Base-by-base conservation (phyloP, 2,888 invertebrate species). In the Marasmarcha lunaedactyla region DNA sequence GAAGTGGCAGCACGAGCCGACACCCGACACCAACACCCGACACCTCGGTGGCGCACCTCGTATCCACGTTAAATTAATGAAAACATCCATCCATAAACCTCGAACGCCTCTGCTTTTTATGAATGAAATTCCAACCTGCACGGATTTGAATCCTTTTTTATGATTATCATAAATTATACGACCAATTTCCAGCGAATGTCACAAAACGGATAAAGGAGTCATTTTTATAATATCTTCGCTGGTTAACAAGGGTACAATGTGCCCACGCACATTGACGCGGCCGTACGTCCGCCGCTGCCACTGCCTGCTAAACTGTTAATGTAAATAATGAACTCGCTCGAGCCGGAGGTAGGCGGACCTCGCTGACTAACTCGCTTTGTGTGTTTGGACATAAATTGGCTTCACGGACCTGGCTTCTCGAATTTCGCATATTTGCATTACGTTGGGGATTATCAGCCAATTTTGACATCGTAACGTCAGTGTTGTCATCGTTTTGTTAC, bases 281-380 rank as follows among this genome's bases (percentile, higher is more conserved):
- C 71, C 56, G 78, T 79, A 81, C 77, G 71, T 77, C 70, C 63
- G 71, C 70, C 68, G 71, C 68, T 69, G 60, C 68, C 76, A 73
- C 69, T 71, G 76, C 68, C 79, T 79, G 83, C 83, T 81, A 78
- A 81, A 78, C 81, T 81, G 83, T 83, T 83, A 81, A 78, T 77
- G 76, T 81, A 79, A 81, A 81, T 83, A 81, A 83, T 83, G 83
- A 79, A 79, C 81, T 83, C 79, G 61, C 71, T 78, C 77, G 79
- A 73, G 71, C 64, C 57, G 67, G 63, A 66, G 69, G 74, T 72
- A 71, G 74, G 74, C 70, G 71, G 76, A 63, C 59, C 52, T 58
- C 63, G 77, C 71, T 78, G 76, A 83, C 71, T 79, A 76, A 81
- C 73, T 69, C 69, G 59, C 62, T 63, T 65, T 73, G 78, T 79